These are phyloP conservation scores for Scaptomyza montana DNA, from an alignment of 1,140 invertebrate species.

Conservation along the genomic window DNA sequence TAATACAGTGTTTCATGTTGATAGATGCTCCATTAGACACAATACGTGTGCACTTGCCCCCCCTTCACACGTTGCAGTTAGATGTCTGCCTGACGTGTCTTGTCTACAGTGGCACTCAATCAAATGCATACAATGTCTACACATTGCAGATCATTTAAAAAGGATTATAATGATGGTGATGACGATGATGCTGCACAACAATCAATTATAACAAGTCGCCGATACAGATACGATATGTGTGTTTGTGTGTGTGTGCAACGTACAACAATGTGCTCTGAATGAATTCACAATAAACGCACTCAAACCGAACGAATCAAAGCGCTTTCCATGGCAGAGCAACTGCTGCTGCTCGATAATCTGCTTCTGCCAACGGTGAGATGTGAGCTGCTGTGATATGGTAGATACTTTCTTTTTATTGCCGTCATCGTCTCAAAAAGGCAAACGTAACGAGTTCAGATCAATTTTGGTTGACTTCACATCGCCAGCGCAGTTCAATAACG, in stretches of 20 bases:
- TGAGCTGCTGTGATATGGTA: conserved; percentile 39
- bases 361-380: conserved; percentile 27
- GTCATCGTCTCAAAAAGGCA: conserved; percentile 59
- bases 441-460: conserved; percentile 81
- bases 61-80: background rate
- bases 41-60: conserved; percentile 9
- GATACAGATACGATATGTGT: conserved; percentile 40
- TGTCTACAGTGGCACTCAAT: conserved; percentile 31
- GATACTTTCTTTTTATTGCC: conserved; percentile 82
- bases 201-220: conserved; percentile 76
- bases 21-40: conserved; percentile 32
- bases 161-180: conserved; percentile 21
- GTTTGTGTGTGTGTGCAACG: background rate
- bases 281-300: conserved; percentile 54
- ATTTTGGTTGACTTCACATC: conserved; percentile 78
- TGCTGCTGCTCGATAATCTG: conserved; percentile 33
- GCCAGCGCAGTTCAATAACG: conserved; percentile 64
- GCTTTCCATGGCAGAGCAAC: conserved; percentile 46
- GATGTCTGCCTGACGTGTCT: no score
- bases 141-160: conserved; percentile 46
- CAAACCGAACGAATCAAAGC: conserved; percentile 65
- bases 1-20: conserved; percentile 15
- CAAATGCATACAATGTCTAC: conserved; percentile 27
- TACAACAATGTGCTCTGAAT: conserved; percentile 24
- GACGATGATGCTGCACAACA: conserved; percentile 73